These are phyloP conservation scores for Bilobella aurantiaca DNA, from an alignment of 1,140 invertebrate species.

Conservation along the genomic window DNA sequence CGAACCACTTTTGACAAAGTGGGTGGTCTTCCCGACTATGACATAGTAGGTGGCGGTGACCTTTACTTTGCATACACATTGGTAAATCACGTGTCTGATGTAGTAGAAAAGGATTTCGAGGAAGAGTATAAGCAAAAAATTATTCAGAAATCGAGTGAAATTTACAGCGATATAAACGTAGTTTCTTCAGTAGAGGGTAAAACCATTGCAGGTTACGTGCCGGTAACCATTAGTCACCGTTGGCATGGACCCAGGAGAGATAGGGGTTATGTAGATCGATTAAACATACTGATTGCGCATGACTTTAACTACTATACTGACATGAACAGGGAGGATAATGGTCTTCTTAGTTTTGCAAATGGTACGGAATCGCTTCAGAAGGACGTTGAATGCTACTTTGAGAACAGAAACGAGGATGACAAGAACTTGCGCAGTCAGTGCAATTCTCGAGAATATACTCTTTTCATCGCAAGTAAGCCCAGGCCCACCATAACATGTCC, in stretches of 20 bases:
- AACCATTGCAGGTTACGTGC: not conserved
- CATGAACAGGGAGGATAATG: not conserved
- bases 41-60: conserved; percentile 15
- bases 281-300: not conserved
- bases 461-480: not conserved
- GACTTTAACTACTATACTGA: not conserved
- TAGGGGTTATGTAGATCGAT: not conserved
- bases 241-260: conserved; percentile 2
- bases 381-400: not conserved
- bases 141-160: not conserved
- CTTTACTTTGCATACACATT: conserved; percentile 19
- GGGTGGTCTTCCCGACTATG: conserved; percentile 13
- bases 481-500: too few species aligned
- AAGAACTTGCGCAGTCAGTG: not conserved
- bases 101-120: not conserved
- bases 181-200: not conserved
- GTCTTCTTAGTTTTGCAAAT: not conserved
- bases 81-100: conserved; percentile 8
- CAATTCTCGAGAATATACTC: not conserved
- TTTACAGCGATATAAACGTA: not conserved
- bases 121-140: not conserved
- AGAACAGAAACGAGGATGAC: not conserved
- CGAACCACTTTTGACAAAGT: conserved; percentile 1
- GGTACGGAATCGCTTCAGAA: not conserved
- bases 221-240: not conserved